Evolutionary conservation across 2,113 vertebrate species (phyloP).

Genomic region (Forbesichthys agassizii): DNA sequence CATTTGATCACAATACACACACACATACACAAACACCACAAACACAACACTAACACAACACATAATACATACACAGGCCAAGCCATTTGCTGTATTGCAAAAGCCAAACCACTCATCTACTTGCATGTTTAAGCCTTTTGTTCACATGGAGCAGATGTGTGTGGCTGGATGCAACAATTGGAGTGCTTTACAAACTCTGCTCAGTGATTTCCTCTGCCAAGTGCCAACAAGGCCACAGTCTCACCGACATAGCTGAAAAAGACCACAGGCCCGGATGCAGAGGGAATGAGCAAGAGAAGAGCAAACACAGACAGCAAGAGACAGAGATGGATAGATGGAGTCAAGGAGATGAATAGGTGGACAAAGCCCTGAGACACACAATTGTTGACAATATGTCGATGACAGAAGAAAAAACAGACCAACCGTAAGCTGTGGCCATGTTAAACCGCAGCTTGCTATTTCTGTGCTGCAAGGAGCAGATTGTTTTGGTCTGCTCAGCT

Average conservation of each 20-base stretch:
- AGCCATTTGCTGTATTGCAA: slow-evolving; percentile 11
- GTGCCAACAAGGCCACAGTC: slow-evolving; percentile 34
- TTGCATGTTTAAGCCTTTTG: slow-evolving; percentile 5
- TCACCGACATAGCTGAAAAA: slow-evolving; percentile 30
- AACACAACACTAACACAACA: slow-evolving; percentile 2
- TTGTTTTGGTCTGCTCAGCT: slow-evolving; percentile 26
- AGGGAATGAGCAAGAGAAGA: neutral
- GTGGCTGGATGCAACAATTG: slow-evolving; percentile 15
- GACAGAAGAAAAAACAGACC: neutral
- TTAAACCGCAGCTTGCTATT: slow-evolving; percentile 43
- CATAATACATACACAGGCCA: neutral
- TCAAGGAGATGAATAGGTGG: neutral
- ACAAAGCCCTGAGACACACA: neutral
- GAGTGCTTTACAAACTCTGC: slow-evolving; percentile 20
- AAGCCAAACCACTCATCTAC: slow-evolving; percentile 3
- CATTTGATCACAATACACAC: neutral
- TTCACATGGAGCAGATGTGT: slow-evolving; percentile 23
- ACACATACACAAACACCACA: neutral
- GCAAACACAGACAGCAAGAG: neutral
- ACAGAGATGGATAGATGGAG: neutral
- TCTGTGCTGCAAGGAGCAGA: slow-evolving; percentile 26
- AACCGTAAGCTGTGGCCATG: slow-evolving; percentile 20
- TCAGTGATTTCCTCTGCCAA: slow-evolving; percentile 27
- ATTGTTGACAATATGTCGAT: neutral
- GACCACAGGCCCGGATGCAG: slow-evolving; percentile 42